These are phyloP conservation scores for Xerus rutilus DNA, from an alignment of 2,797 vertebrate species.

Conservation along the genomic window DNA sequence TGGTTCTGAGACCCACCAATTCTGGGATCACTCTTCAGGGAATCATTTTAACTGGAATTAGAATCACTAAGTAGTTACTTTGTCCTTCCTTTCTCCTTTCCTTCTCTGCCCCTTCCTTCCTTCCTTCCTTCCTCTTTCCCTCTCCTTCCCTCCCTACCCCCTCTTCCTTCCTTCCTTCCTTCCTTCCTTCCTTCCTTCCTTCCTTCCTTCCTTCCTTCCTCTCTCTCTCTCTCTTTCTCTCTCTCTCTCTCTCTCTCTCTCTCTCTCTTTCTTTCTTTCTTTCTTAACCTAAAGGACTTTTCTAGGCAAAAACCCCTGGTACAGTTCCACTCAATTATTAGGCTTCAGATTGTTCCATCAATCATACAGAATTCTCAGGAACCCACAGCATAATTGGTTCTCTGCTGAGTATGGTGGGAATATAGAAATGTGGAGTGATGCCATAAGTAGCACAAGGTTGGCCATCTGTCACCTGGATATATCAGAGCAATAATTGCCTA, in stretches of 20 bases:
- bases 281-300: not conserved
- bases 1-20: not conserved
- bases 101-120: not conserved
- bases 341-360: not conserved
- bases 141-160: not conserved
- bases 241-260: not conserved
- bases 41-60: not conserved
- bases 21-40: not conserved
- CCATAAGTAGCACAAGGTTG: not conserved
- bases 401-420: not conserved
- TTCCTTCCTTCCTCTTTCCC: not conserved
- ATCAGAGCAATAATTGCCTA: slow-evolving; percentile 7
- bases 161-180: not conserved
- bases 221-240: too few species aligned
- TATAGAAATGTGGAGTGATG: not conserved
- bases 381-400: not conserved
- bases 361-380: not conserved
- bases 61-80: not conserved
- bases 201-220: not conserved
- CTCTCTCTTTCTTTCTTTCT: too few species aligned
- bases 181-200: too few species aligned
- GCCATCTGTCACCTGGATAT: not conserved
- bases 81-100: not conserved
- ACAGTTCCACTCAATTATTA: not conserved
- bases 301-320: not conserved